Evolutionary conservation across 30 jellyfish, hydroid and myxozoan species (phyloP), one percentile per base, ranked within the genome.

Genomic region (Hydra vulgaris): DNA sequence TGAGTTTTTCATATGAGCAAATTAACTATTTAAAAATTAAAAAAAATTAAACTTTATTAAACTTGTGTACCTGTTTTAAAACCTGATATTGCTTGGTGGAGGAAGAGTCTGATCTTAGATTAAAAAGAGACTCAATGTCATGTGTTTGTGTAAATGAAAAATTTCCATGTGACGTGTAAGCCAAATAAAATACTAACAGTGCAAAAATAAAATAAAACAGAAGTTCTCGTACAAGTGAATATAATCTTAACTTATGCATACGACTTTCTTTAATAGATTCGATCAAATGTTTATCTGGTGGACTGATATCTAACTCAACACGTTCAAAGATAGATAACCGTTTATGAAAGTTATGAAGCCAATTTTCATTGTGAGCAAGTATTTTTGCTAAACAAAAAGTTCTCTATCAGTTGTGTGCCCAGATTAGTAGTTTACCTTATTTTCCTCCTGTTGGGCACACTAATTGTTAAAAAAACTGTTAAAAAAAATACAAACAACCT

Each of bases 341-440:
- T 27, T 84, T 88, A 23, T 92, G 85, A 24, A 83, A 74, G 3
- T 83, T 76, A 61, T 92, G 98, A 26, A 92, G 82, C 98, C 98
- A 92, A 66, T 87, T 91, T 82, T 92, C 98, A 70, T 92, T 94
- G 23, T 82, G 83, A 0, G 95, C 95, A 23, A 92, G 84, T 53
- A 81, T 25, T 87, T 79, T 84, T 72, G 95, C 61, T 40, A 40
- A 3, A 40, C 5, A 40, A 40, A 40, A 40, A 40, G 12, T n/a
- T n/a, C n/a, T n/a, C n/a, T n/a, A n/a, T n/a, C n/a, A n/a, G n/a
- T n/a, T n/a, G n/a, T n/a, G n/a, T n/a, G n/a, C n/a, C n/a, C n/a
- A n/a, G n/a, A n/a, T n/a, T n/a, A n/a, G n/a, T n/a, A n/a, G n/a
- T n/a, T n/a, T n/a, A n/a, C n/a, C n/a, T n/a, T n/a, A n/a, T n/a